phyloP scores from a whole-genome alignment of 2,113 vertebrate species.

The Saimiri boliviensis region DNA sequence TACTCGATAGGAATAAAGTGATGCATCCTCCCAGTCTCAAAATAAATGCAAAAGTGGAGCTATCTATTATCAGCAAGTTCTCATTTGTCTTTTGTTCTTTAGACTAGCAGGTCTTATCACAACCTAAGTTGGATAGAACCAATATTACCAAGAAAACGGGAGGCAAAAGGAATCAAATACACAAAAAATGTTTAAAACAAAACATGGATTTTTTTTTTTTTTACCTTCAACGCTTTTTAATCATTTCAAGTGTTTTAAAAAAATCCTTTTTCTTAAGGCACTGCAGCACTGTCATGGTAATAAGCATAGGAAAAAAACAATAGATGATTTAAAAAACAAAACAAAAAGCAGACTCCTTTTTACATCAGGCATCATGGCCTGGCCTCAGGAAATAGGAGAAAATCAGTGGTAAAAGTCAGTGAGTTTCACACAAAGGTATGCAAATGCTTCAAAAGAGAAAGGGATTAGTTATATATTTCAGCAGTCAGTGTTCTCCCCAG shows the following conservation, averaged over 20 bases:
- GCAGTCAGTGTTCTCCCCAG: background rate
- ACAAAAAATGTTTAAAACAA: constrained; percentile 49
- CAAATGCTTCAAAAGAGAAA: constrained; percentile 24
- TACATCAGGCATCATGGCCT: background rate
- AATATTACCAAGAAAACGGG: constrained; percentile 65
- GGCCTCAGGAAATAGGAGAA: constrained; percentile 29
- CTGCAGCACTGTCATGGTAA: background rate
- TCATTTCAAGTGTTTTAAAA: constrained; percentile 68
- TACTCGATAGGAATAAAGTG: constrained; percentile 75
- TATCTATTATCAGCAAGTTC: constrained; percentile 79
- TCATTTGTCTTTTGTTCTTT: constrained; percentile 80
- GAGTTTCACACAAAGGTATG: background rate
- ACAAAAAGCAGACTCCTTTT: background rate
- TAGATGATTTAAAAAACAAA: background rate
- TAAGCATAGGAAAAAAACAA: constrained; percentile 36
- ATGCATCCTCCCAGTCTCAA: constrained; percentile 48
- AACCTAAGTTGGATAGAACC: constrained; percentile 62
- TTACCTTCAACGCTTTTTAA: background rate
- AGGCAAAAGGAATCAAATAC: constrained; percentile 66
- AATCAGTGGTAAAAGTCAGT: background rate
- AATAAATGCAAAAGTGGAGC: constrained; percentile 73
- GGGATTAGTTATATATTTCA: constrained; percentile 37
- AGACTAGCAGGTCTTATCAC: constrained; percentile 76
- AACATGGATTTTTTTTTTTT: constrained; percentile 31
- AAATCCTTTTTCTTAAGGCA: background rate